Percentiles rank a stretch among this genome's conserved stretches.
These are phyloP conservation scores for Baryphthengus martii DNA, from an alignment of 2,113 vertebrate genomes.

Conservation along the genomic window DNA sequence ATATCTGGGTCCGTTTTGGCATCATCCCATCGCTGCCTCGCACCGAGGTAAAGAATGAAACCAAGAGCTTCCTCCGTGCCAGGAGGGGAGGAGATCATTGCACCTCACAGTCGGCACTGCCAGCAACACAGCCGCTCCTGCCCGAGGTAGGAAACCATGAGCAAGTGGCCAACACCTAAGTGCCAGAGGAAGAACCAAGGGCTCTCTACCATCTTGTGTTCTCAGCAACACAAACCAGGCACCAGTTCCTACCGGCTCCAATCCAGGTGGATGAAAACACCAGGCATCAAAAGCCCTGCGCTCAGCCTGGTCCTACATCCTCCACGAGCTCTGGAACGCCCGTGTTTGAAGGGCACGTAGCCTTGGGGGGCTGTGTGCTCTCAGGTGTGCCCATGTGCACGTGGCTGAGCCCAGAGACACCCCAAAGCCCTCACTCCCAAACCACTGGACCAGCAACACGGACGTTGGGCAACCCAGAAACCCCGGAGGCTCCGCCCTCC, in stretches of 20 bases:
- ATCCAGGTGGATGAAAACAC: neutral
- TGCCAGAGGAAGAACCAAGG: neutral
- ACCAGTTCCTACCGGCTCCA: neutral
- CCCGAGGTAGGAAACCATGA: neutral
- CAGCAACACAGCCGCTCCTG: neutral
- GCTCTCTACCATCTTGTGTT: neutral
- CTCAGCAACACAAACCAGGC: neutral
- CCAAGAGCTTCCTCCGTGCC: neutral
- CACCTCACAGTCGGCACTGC: neutral
- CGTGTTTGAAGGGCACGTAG: rapidly evolving
- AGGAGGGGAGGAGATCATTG: neutral
- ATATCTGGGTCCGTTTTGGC: neutral
- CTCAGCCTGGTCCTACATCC: neutral
- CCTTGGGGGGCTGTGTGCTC: neutral
- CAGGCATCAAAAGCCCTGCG: neutral
- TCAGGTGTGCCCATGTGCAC: neutral
- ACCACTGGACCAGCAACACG: neutral
- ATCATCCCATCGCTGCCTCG: neutral
- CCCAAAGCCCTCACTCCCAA: neutral
- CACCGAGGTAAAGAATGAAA: neutral
- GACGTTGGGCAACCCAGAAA: neutral
- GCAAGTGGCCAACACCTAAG: neutral
- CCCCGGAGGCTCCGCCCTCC: neutral
- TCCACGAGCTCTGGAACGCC: rapidly evolving
- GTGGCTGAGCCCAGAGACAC: neutral